phyloP scores from a whole-genome alignment of 1,140 invertebrate genomes.

The Microplitis mediator region DNA sequence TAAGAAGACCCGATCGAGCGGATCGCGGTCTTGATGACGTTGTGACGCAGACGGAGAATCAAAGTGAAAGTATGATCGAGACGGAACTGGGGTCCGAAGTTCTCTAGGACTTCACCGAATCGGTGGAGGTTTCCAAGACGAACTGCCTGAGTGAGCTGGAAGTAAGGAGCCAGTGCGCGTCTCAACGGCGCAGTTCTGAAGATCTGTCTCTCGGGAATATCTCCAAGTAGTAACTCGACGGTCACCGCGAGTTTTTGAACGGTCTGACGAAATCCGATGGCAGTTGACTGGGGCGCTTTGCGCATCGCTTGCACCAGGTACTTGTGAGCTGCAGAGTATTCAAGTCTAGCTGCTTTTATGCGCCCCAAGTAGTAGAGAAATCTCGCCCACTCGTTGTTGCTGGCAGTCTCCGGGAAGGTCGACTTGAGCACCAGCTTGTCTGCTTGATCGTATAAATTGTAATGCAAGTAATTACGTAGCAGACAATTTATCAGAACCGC shows the following conservation, averaged over 20 bases:
- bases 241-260: slow-evolving; percentile 96
- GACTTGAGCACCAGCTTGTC: slow-evolving; percentile 96
- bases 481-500: slow-evolving; percentile 96
- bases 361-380: slow-evolving; percentile 96
- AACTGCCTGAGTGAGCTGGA: slow-evolving; percentile 97
- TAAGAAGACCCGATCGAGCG: slow-evolving; percentile 96
- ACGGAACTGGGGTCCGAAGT: slow-evolving; percentile 85
- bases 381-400: slow-evolving; percentile 98
- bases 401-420: slow-evolving; percentile 93
- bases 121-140: slow-evolving; percentile 91
- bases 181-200: slow-evolving; percentile 87
- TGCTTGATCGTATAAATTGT: slow-evolving; percentile 94
- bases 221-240: slow-evolving; percentile 93
- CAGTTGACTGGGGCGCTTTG: slow-evolving; percentile 95
- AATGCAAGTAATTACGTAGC: slow-evolving; percentile 93
- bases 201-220: slow-evolving; percentile 92
- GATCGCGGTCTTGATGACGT: slow-evolving; percentile 99
- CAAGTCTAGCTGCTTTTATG: slow-evolving; percentile 95
- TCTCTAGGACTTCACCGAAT: slow-evolving; percentile 93
- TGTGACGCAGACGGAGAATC: slow-evolving; percentile 92
- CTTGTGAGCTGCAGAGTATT: slow-evolving; percentile 96
- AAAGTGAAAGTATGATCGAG: slow-evolving; percentile 93
- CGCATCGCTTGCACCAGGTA: slow-evolving; percentile 91
- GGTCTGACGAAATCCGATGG: slow-evolving; percentile 98
- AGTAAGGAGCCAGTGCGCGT: slow-evolving; percentile 90